These are phyloP conservation scores for Apodemus agrarius DNA, from an alignment of 2,797 vertebrate species.

Conservation along the genomic window DNA sequence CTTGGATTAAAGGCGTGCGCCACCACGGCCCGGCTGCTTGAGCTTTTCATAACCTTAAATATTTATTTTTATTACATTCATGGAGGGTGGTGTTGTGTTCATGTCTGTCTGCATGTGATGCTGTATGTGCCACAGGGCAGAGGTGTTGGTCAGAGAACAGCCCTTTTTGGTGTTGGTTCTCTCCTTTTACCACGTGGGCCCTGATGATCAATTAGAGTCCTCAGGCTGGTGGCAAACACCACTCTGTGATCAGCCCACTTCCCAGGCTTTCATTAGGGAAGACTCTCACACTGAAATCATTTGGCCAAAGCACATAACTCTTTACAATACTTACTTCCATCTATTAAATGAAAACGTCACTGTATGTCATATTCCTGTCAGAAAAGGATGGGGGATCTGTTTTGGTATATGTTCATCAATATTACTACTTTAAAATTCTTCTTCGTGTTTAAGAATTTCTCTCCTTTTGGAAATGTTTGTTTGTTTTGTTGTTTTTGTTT, in stretches of 20 bases:
- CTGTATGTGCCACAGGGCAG: neutral
- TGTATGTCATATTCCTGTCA: neutral
- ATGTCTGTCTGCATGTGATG: neutral
- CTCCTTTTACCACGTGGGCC: neutral
- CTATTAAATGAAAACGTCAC: neutral
- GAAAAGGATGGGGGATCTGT: neutral
- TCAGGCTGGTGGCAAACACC: neutral
- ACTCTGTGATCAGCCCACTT: too few species aligned
- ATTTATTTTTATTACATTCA: neutral
- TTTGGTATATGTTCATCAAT: neutral
- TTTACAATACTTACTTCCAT: neutral
- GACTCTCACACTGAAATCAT: neutral
- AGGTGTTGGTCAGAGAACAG: neutral
- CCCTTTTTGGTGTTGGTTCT: neutral
- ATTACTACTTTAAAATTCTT: neutral
- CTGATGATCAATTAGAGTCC: neutral
- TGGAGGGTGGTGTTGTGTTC: accelerated
- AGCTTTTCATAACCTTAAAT: neutral
- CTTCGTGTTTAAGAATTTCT: neutral
- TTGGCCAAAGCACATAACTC: neutral
- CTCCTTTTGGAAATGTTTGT: neutral
- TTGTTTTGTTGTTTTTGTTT: too few species aligned
- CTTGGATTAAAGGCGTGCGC: too few species aligned
- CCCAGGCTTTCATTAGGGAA: neutral
- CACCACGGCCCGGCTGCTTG: too few species aligned